Base-by-base conservation (phyloP, 1,140 invertebrate genomes). In the Leptoteleia sp. region DNA sequence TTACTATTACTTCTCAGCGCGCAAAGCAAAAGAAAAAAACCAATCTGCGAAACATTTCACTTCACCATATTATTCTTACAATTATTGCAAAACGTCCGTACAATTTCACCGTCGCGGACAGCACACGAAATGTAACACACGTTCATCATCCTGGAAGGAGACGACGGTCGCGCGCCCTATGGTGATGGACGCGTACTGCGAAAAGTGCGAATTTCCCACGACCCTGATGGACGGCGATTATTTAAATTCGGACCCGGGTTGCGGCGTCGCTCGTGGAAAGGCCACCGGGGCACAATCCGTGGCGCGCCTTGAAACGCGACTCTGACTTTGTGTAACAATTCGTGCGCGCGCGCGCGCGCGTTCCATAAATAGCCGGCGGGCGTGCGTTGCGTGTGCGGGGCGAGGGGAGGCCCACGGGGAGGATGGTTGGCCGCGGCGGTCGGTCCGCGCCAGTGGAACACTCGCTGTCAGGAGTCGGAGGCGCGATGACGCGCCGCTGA, bases 341-440 rank as follows among this genome's bases (percentile, higher is more conserved):
- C n/a, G n/a, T n/a, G n/a, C n/a, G n/a, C n/a, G n/a, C n/a, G n/a
- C 79, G 64, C 81, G 80, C 83, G 80, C 80, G 82, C 71, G 70
- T 73, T 81, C 83, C 83, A 87, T 84, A 86, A 88, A 89, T 89
- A 89, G 85, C 77, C 52, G 54, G 73, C 80, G 68, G 45, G 82
- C 76, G 72, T n/a, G n/a, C n/a, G n/a, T n/a, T n/a, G n/a, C n/a
- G n/a, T n/a, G n/a, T n/a, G n/a, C n/a, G n/a, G n/a, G n/a, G n/a
- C n/a, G 82, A 80, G 81, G 79, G 82, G 80, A 76, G 81, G 83
- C 84, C 75, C 79, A 78, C 77, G 70, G 72, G 82, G 82, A n/a
- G n/a, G n/a, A n/a, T n/a, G 55, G 31, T 33, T 80, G 83, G 82
- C 75, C 47, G 27, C 79, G 84, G 77, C 79, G 13, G n/a, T n/a